phyloP scores from a whole-genome alignment of 2,888 invertebrate species.

The Lucinisca nassula region DNA sequence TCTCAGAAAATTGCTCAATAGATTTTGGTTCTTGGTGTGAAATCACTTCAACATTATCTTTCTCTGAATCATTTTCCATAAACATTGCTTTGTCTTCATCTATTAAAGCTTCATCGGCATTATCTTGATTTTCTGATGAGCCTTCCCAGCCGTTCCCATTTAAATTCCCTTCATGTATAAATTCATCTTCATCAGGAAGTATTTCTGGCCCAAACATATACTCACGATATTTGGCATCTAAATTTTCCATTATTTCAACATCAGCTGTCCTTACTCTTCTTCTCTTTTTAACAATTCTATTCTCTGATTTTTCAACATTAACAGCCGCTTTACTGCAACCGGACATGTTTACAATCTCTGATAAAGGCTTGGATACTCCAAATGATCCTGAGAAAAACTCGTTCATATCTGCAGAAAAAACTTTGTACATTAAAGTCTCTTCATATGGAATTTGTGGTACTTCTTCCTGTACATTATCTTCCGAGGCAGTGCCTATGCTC shows the following conservation, averaged over 20 bases:
- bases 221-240: conserved; percentile 43
- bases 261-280: conserved; percentile 48
- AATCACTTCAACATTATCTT: no score
- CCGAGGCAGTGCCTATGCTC: background rate
- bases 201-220: background rate
- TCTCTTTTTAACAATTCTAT: conserved; percentile 11
- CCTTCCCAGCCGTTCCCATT: background rate
- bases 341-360: background rate
- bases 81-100: background rate
- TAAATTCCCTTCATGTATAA: background rate
- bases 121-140: background rate
- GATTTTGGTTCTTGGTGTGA: no score
- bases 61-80: no score
- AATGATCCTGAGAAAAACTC: conserved; percentile 44
- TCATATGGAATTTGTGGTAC: conserved; percentile 51
- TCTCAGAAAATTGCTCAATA: no score
- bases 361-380: conserved; percentile 6
- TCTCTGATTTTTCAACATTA: background rate
- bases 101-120: background rate
- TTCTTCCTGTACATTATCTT: background rate
- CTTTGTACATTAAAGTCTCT: conserved; percentile 61
- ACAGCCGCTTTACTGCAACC: background rate
- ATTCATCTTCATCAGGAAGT: background rate
- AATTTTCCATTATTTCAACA: conserved; percentile 61
- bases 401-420: conserved; percentile 55